Conservation (phyloP, 2,888 invertebrate genomes). For the Scaptomyza tumidula region DNA sequence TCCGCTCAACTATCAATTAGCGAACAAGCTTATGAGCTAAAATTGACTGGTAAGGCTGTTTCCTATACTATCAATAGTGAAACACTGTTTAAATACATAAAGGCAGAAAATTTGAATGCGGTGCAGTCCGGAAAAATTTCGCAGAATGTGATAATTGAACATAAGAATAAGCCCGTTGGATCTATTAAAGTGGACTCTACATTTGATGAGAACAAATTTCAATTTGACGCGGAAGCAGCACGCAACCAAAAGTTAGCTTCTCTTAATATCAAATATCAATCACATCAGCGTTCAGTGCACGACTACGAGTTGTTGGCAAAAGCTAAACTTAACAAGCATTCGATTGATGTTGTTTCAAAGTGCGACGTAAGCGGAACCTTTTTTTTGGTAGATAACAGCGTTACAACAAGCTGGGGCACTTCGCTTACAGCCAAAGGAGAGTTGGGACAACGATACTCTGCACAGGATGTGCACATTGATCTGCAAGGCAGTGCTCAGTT, state of each 20-base stretch:
- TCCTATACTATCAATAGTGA: slow-evolving; percentile 54
- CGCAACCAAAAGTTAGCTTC: slow-evolving; percentile 87
- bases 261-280: slow-evolving; percentile 85
- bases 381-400: slow-evolving; percentile 71
- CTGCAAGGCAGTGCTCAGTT: slow-evolving; percentile 77
- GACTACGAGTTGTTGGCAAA: slow-evolving; percentile 87
- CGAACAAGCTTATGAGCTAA: slow-evolving; percentile 49
- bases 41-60: slow-evolving; percentile 61
- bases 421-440: slow-evolving; percentile 79
- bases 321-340: slow-evolving; percentile 84
- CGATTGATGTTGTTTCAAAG: slow-evolving; percentile 74
- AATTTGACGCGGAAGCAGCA: slow-evolving; percentile 86
- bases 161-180: slow-evolving; percentile 55
- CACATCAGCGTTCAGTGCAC: slow-evolving; percentile 81
- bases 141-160: slow-evolving; percentile 54
- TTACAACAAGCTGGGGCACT: slow-evolving; percentile 82
- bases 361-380: slow-evolving; percentile 82
- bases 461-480: slow-evolving; percentile 79
- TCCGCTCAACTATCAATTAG: slow-evolving; percentile 56
- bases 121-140: slow-evolving; percentile 60
- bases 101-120: slow-evolving; percentile 39
- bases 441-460: slow-evolving; percentile 75
- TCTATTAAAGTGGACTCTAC: slow-evolving; percentile 85
- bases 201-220: slow-evolving; percentile 73
- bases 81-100: slow-evolving; percentile 55